Evolutionary conservation across 1,140 invertebrate species (phyloP).

Genomic region (Scaptomyza montana): DNA sequence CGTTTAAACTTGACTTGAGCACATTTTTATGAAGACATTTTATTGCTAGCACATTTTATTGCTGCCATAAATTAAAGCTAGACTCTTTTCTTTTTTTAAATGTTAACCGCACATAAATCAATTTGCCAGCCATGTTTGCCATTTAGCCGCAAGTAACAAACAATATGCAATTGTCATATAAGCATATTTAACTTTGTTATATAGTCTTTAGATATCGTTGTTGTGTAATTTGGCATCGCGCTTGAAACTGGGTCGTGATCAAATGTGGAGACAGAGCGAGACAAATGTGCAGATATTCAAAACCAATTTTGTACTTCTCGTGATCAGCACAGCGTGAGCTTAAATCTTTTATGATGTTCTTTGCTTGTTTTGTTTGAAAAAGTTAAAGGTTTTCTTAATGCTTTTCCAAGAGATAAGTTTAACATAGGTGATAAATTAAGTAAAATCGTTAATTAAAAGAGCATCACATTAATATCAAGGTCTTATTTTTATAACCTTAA

Average conservation of each 20-base stretch:
- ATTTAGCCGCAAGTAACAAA: conserved; percentile 52
- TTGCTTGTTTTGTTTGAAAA: background rate
- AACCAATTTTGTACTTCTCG: conserved; percentile 7
- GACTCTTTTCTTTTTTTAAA: conserved; percentile 49
- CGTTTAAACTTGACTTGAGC: background rate
- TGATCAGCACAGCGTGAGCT: conserved; percentile 27
- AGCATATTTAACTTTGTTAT: conserved; percentile 34
- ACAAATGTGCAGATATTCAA: conserved; percentile 33
- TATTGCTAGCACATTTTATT: conserved; percentile 56
- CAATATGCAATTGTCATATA: conserved; percentile 72
- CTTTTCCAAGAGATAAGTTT: no score
- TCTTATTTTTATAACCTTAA: background rate
- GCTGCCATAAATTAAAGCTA: conserved; percentile 43
- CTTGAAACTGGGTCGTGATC: conserved; percentile 67
- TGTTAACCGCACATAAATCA: conserved; percentile 66
- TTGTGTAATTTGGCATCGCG: conserved; percentile 29
- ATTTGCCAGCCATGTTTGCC: conserved; percentile 52
- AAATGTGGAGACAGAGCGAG: conserved; percentile 27
- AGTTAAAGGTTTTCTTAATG: background rate
- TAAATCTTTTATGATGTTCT: conserved; percentile 12
- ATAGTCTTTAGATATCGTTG: background rate
- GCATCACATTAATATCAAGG: no score
- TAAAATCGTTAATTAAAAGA: no score
- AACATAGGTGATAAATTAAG: no score
- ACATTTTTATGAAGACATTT: conserved; percentile 57